Conservation (phyloP, 2,888 invertebrate genomes). For the Augiades crinisus region DNA sequence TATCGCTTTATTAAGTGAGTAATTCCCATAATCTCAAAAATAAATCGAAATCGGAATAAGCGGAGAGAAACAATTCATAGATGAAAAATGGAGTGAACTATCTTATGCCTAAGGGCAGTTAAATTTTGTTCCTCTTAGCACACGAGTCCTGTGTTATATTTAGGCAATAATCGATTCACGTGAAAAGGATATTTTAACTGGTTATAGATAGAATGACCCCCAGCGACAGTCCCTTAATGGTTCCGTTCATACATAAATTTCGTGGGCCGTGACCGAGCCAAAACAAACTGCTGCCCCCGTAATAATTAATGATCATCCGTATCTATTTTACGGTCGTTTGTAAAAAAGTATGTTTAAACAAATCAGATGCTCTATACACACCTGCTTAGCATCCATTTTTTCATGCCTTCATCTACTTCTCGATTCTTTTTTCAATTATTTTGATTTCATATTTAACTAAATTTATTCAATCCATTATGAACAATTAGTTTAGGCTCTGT, state of each 20-base stretch:
- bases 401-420: too few species aligned
- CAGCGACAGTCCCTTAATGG: conserved; percentile 73
- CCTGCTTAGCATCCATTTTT: too few species aligned
- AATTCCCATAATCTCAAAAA: too few species aligned
- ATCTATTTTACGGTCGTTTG: conserved; percentile 73
- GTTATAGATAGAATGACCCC: conserved; percentile 38
- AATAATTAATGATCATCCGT: conserved; percentile 32
- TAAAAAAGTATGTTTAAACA: conserved; percentile 63
- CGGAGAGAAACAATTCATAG: too few species aligned
- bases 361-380: conserved; percentile 56
- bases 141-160: conserved; percentile 1
- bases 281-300: conserved; percentile 68
- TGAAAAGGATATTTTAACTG: conserved; percentile 22
- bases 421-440: background rate
- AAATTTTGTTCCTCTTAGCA: conserved; percentile 6
- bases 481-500: too few species aligned
- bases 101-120: conserved; percentile 1
- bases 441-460: too few species aligned
- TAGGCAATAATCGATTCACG: conserved; percentile 5
- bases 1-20: too few species aligned
- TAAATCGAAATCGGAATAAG: too few species aligned
- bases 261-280: conserved; percentile 65
- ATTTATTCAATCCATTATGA: too few species aligned
- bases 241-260: conserved; percentile 72
- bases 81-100: too few species aligned